Percentiles rank a stretch among this genome's conserved stretches.
Evolutionary conservation across 2,113 vertebrate genomes (phyloP).

Genomic region (Eublepharis macularius): DNA sequence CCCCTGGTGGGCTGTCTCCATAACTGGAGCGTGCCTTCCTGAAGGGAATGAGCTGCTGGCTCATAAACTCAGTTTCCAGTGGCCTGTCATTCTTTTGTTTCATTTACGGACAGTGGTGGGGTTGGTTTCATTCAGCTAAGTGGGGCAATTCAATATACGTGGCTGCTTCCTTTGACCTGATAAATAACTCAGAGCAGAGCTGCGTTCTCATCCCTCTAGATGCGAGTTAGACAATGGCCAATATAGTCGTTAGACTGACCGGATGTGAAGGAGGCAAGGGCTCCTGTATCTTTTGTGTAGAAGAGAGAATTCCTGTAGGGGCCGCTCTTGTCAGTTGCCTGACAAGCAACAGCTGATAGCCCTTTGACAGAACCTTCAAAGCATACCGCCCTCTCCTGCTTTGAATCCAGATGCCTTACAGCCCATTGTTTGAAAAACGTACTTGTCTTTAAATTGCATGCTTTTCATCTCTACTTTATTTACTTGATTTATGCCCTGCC

Average conservation of each 20-base stretch:
- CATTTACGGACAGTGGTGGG: neutral
- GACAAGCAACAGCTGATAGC: too few relatives aligned
- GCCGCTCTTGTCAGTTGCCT: neutral
- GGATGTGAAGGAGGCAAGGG: neutral
- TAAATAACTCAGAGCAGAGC: slow-evolving; percentile 7
- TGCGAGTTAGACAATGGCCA: neutral
- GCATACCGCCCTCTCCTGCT: too few relatives aligned
- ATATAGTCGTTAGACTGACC: too few relatives aligned
- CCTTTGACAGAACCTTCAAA: too few relatives aligned
- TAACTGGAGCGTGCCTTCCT: slow-evolving; percentile 22
- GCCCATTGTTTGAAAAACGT: too few relatives aligned
- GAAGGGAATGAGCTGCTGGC: slow-evolving; percentile 14
- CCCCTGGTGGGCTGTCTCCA: slow-evolving; percentile 15
- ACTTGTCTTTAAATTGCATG: too few relatives aligned
- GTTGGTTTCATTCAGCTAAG: neutral
- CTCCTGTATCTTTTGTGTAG: neutral
- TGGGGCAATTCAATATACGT: neutral
- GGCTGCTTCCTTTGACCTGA: slow-evolving; percentile 12
- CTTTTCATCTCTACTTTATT: too few relatives aligned
- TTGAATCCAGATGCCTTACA: too few relatives aligned
- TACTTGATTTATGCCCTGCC: too few relatives aligned
- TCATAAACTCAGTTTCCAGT: neutral
- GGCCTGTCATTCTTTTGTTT: neutral
- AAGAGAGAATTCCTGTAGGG: neutral
- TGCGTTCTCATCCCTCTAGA: neutral